Conservation (phyloP, 2,113 vertebrate species). For the Pundamilia nyererei region DNA sequence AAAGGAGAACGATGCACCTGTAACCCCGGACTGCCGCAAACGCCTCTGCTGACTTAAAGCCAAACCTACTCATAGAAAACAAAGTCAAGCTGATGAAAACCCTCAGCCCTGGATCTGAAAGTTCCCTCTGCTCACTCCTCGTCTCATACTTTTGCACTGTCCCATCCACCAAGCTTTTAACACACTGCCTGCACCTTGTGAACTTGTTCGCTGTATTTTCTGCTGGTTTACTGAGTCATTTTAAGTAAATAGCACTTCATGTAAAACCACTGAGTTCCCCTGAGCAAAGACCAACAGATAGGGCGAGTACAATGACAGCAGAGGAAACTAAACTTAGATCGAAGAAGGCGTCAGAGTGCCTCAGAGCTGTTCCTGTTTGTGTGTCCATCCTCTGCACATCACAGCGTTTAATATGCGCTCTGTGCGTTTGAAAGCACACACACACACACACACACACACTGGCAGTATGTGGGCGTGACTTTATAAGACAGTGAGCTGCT, state of each 20-base stretch:
- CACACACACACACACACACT: background rate
- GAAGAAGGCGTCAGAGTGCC: accelerated
- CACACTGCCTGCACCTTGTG: background rate
- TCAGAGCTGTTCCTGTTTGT: background rate
- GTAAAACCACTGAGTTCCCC: background rate
- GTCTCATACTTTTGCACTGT: background rate
- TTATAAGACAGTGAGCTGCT: background rate
- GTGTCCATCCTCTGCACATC: background rate
- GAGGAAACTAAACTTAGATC: background rate
- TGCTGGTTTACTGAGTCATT: background rate
- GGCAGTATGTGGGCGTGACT: background rate
- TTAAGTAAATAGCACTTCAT: background rate
- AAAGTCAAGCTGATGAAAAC: background rate
- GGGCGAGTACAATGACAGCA: background rate
- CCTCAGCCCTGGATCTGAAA: background rate
- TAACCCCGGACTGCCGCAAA: background rate
- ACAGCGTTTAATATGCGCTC: background rate
- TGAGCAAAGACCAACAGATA: background rate
- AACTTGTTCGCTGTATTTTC: background rate
- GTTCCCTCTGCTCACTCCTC: background rate
- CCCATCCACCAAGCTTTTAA: background rate
- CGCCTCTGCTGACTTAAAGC: background rate
- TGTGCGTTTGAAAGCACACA: background rate
- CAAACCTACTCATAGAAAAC: background rate
- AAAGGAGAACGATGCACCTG: background rate